Base-by-base conservation (phyloP, 2,888 invertebrate genomes). In the Crepidodera aurea region DNA sequence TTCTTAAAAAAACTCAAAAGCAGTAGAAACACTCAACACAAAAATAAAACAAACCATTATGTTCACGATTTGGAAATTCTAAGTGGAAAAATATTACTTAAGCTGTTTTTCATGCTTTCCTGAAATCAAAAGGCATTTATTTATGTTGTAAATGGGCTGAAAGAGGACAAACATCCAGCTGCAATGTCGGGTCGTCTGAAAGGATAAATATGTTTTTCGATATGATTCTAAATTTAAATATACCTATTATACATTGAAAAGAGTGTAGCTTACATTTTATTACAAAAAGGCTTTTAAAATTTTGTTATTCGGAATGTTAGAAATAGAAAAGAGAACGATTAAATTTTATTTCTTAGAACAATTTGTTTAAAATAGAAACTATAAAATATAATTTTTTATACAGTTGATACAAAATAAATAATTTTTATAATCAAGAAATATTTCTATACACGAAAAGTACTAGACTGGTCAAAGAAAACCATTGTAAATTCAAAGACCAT, bases 161-260 rank as follows among this genome's bases (percentile, higher is more conserved):
- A n/a, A 32, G 32, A 32, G 32, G 32, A 32, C 32, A 32, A 32
- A 32, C 32, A 32, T 37, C 13, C 37, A 37, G 37, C 37, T 37
- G 37, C 37, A 37, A 13, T 13, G 37, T 7, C 37, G 13, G 37
- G 12, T 15, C 13, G 13, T 4, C 13, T 37, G 15, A 37, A 37
- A 37, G 37, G 13, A 37, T 37, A 37, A 37, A 37, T 37, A 37
- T 37, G 37, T 37, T 37, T 37, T 37, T 29, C 29, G 29, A 29
- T 37, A 37, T 37, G 13, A 12, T 37, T 37, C 37, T 37, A 37
- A 37, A 37, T 37, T 8, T 37, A 37, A 32, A 32, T 32, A 37
- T 12, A 37, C 37, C 12, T 37, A 37, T 13, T 37, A n/a, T n/a
- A 37, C 15, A 13, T 37, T 37, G 12, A n/a, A 37, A 37, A 13